Percentiles rank a stretch among this genome's conserved stretches.
phyloP scores from a whole-genome alignment of 2,113 vertebrate genomes.

The Laticauda laticaudata region DNA sequence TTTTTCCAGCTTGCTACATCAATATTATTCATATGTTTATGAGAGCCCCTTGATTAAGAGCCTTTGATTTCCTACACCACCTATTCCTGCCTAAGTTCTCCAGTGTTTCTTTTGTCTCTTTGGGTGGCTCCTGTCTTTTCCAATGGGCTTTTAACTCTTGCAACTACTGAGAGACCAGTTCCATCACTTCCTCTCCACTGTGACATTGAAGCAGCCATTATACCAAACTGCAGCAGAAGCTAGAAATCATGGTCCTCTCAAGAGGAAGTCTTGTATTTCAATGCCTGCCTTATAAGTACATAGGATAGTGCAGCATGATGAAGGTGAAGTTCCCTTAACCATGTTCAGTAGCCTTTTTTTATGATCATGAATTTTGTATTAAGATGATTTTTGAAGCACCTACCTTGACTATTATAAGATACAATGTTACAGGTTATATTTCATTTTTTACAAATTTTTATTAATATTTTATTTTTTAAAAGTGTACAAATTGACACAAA shows the following conservation, averaged over 20 bases:
- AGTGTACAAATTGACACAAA: not conserved
- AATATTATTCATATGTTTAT: not conserved
- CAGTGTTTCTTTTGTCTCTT: not conserved
- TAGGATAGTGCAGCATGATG: too few relatives aligned
- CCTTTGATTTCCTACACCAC: not conserved
- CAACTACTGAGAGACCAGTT: not conserved
- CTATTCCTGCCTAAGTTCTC: not conserved
- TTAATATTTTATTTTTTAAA: not conserved
- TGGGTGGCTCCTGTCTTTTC: not conserved
- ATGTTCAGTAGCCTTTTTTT: not conserved
- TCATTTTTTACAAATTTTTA: not conserved
- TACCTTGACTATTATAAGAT: not conserved
- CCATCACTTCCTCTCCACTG: not conserved
- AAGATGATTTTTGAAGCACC: not conserved
- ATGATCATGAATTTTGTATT: not conserved
- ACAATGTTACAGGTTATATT: not conserved
- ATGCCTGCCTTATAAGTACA: not conserved
- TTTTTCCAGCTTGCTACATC: constrained; percentile 1
- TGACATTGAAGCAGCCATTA: not conserved
- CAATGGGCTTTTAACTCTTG: constrained; percentile 1
- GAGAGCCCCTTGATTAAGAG: constrained; percentile 15
- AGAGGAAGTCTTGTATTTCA: not conserved
- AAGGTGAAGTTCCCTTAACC: not conserved
- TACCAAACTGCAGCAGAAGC: not conserved
- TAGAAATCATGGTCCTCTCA: not conserved